These are phyloP conservation scores for Heloderma charlesbogerti DNA, from an alignment of 2,113 vertebrate species.

Conservation along the genomic window DNA sequence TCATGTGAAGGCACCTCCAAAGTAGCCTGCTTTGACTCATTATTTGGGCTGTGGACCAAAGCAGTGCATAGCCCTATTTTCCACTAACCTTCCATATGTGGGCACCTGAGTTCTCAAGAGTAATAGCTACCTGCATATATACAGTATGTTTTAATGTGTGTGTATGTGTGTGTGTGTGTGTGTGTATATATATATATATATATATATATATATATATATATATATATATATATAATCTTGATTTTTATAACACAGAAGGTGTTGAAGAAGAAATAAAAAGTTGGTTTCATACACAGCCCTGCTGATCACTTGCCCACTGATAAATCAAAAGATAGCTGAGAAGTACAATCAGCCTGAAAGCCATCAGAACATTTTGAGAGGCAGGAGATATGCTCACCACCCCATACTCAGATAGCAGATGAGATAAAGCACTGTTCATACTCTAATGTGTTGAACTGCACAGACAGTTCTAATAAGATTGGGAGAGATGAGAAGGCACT, in stretches of 20 bases:
- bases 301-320: constrained; percentile 48
- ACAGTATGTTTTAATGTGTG: not conserved
- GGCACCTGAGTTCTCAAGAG: not conserved
- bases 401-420: not conserved
- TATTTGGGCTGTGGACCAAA: too few relatives aligned
- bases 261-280: constrained; percentile 58
- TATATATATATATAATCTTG: not conserved
- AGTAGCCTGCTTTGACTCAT: too few relatives aligned
- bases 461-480: constrained; percentile 51
- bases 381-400: not conserved
- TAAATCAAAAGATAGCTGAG: constrained; percentile 58
- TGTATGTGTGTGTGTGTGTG: too few relatives aligned
- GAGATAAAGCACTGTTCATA: constrained; percentile 25
- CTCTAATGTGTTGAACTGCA: not conserved
- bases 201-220: not conserved
- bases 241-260: constrained; percentile 27
- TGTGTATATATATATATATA: too few relatives aligned
- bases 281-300: constrained; percentile 43
- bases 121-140: not conserved
- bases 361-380: constrained; percentile 14
- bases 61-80: too few relatives aligned
- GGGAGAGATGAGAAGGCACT: constrained; percentile 66
- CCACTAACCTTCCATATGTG: not conserved
- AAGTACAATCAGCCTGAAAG: constrained; percentile 43
- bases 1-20: too few relatives aligned